A percentile compares a stretch with the other conserved stretches of the same genome.
These are phyloP conservation scores for Porites rus DNA, from an alignment of 92 coral and sea anemone genomes.

Conservation along the genomic window DNA sequence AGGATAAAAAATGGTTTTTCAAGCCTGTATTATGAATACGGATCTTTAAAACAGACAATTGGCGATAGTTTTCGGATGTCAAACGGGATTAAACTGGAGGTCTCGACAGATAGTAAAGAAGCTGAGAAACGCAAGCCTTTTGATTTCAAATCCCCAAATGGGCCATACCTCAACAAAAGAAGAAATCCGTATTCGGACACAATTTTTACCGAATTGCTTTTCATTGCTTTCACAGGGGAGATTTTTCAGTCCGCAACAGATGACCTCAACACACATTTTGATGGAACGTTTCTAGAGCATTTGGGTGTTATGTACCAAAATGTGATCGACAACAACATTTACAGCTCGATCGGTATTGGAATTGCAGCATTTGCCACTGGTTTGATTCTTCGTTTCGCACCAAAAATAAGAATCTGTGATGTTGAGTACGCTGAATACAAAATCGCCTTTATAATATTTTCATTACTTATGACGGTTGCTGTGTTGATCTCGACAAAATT, in stretches of 20 bases:
- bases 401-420: conserved; percentile 71
- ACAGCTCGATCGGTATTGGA: conserved; percentile 85
- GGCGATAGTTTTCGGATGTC: conserved; percentile 65
- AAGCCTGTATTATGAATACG: conserved; percentile 1
- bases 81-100: conserved; percentile 67
- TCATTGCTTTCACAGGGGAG: conserved; percentile 75
- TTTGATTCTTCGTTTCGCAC: conserved; percentile 61
- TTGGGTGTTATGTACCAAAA: conserved; percentile 84
- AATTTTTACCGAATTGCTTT: conserved; percentile 75
- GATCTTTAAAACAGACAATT: conserved; percentile 49
- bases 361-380: conserved; percentile 77
- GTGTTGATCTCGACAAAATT: conserved; percentile 69
- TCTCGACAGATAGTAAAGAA: conserved; percentile 26
- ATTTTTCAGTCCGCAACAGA: conserved; percentile 87
- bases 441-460: conserved; percentile 77
- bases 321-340: conserved; percentile 67
- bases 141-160: conserved; percentile 76
- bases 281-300: conserved; percentile 88
- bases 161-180: conserved; percentile 67
- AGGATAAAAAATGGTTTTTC: not conserved
- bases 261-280: conserved; percentile 82
- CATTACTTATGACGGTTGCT: conserved; percentile 75
- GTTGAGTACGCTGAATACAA: conserved; percentile 76
- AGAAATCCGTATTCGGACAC: conserved; percentile 71
- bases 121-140: conserved; percentile 55